A percentile compares a stretch with the other conserved stretches of the same genome.
phyloP scores from a whole-genome alignment of 2,113 vertebrate species.

The Promerops cafer region DNA sequence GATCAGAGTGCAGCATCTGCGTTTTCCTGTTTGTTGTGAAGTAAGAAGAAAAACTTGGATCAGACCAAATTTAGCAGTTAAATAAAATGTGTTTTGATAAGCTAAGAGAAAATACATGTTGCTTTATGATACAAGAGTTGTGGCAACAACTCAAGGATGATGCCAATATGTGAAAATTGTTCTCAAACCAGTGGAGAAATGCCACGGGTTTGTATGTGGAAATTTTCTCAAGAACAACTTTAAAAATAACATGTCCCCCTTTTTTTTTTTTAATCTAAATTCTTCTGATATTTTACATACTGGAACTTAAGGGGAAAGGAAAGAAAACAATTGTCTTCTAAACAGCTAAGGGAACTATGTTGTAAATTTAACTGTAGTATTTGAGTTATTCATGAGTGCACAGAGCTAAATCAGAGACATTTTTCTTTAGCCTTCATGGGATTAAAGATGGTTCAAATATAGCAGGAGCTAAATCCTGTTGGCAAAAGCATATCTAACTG shows the following conservation, averaged over 20 bases:
- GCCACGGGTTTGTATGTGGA: conserved; percentile 31
- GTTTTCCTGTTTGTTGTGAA: conserved; percentile 19
- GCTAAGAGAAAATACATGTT: conserved; percentile 38
- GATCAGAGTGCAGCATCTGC: background rate
- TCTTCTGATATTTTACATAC: conserved; percentile 55
- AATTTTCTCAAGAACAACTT: conserved; percentile 51
- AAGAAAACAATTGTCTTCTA: conserved; percentile 51
- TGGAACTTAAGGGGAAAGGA: conserved; percentile 40
- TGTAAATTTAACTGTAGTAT: conserved; percentile 59
- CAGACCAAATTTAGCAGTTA: conserved; percentile 54
- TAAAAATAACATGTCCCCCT: background rate
- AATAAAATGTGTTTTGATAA: conserved; percentile 67
- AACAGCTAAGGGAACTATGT: conserved; percentile 41
- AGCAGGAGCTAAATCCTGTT: conserved; percentile 42
- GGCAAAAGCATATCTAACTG: background rate
- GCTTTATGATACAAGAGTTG: conserved; percentile 23
- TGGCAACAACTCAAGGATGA: conserved; percentile 4
- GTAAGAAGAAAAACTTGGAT: conserved; percentile 51
- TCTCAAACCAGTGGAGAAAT: conserved; percentile 37
- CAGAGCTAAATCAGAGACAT: conserved; percentile 34
- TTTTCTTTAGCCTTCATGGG: conserved; percentile 46
- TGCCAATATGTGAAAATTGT: conserved; percentile 39
- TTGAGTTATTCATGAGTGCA: conserved; percentile 51
- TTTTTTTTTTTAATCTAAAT: conserved; percentile 23
- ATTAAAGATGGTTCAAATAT: conserved; percentile 52